Evolutionary conservation across 2,888 invertebrate genomes (phyloP).

Genomic region (Zhuqinia jingwanae): DNA sequence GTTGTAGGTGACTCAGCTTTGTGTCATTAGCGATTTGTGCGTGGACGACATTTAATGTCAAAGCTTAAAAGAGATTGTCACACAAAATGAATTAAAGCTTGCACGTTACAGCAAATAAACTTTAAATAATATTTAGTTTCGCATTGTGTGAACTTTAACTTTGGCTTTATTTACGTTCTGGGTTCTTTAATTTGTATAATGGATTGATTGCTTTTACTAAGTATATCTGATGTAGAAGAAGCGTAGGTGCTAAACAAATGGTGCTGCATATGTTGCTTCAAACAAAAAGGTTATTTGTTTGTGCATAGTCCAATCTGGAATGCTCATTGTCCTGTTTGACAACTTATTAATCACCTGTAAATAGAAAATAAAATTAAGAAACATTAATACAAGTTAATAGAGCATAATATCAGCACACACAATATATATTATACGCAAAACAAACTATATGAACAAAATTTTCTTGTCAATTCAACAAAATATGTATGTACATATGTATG

Average conservation of each 20-base stretch:
- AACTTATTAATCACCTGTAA: not conserved
- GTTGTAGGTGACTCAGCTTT: too few relatives aligned
- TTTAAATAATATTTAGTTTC: too few relatives aligned
- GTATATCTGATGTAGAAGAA: conserved; percentile 2
- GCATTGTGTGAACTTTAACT: too few relatives aligned
- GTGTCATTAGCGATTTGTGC: too few relatives aligned
- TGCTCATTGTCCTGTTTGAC: conserved; percentile 1
- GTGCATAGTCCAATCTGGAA: conserved; percentile 6
- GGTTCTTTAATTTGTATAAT: not conserved
- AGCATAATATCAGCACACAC: not conserved
- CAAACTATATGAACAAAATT: not conserved
- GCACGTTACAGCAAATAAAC: too few relatives aligned
- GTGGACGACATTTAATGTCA: too few relatives aligned
- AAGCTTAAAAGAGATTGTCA: too few relatives aligned
- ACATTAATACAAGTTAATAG: not conserved
- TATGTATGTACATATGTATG: too few relatives aligned
- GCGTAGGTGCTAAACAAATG: conserved; percentile 4
- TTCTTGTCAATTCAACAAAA: not conserved
- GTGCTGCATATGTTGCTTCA: not conserved
- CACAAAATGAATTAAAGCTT: too few relatives aligned
- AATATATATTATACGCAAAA: not conserved
- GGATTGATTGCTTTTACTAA: not conserved
- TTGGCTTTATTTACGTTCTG: conserved; percentile 19
- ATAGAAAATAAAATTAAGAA: not conserved
- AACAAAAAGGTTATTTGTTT: not conserved